These are phyloP conservation scores for Anableps anableps DNA, from an alignment of 2,797 vertebrate species.

Conservation along the genomic window DNA sequence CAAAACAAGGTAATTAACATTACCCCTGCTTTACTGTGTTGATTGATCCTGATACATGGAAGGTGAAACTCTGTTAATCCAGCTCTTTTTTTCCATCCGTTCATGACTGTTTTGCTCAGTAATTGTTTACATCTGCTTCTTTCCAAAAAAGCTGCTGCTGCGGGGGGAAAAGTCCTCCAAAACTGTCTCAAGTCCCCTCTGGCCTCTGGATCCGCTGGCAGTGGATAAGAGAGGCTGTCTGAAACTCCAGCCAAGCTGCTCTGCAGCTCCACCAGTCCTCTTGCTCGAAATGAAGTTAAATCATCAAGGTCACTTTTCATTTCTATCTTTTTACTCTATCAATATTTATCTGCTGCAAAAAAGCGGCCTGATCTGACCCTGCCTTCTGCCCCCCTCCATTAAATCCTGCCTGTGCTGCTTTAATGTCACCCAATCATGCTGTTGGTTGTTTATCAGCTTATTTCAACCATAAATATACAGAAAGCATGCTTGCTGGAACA, in stretches of 20 bases:
- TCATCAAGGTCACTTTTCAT: constrained; percentile 59
- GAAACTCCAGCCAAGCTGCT: constrained; percentile 49
- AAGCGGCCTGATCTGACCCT: constrained; percentile 25
- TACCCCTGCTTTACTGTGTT: constrained; percentile 30
- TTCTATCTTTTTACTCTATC: constrained; percentile 30
- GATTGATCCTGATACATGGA: constrained; percentile 58
- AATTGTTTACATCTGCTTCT: constrained; percentile 79
- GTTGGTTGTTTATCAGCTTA: constrained; percentile 35
- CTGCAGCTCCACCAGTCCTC: constrained; percentile 51
- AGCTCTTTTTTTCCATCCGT: constrained; percentile 41
- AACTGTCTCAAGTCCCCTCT: constrained; percentile 66
- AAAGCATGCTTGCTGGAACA: constrained; percentile 32
- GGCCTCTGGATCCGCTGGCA: constrained; percentile 75
- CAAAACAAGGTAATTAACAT: not conserved
- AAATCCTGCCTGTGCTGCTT: constrained; percentile 39
- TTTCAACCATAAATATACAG: constrained; percentile 40
- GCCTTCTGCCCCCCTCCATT: constrained; percentile 29
- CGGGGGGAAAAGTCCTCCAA: constrained; percentile 26
- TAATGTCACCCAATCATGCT: constrained; percentile 15
- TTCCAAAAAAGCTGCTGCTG: constrained; percentile 67
- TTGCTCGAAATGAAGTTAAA: constrained; percentile 37
- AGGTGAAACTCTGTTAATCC: constrained; percentile 66
- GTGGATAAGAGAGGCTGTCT: constrained; percentile 65
- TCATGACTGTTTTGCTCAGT: constrained; percentile 73
- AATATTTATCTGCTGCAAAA: constrained; percentile 28